Evolutionary conservation across 2,888 invertebrate genomes (phyloP).

Genomic region (Drosophila prostipennis): DNA sequence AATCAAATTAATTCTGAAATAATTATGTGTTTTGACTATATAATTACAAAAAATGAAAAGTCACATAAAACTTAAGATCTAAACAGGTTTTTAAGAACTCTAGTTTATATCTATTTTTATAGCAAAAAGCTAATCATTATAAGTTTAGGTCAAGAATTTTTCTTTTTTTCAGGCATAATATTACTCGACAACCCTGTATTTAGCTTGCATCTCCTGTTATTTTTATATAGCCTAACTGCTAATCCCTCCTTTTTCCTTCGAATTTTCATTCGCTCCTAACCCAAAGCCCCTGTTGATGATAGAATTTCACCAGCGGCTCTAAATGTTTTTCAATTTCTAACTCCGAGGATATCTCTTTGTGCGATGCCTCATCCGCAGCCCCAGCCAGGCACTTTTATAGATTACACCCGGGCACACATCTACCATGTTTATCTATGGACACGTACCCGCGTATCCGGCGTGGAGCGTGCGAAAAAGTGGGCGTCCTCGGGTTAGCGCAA

Average conservation of each 20-base stretch:
- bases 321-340: slow-evolving; percentile 63
- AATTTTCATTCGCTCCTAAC: slow-evolving; percentile 20
- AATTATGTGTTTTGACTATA: too few relatives aligned
- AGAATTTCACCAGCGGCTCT: slow-evolving; percentile 71
- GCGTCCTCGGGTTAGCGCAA: slow-evolving; percentile 74
- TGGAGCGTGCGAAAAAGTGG: slow-evolving; percentile 79
- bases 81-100: too few relatives aligned
- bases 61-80: too few relatives aligned
- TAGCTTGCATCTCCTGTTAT: background rate
- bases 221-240: background rate
- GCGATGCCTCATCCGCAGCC: background rate
- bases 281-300: slow-evolving; percentile 60
- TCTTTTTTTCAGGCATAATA: background rate
- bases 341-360: slow-evolving; percentile 33
- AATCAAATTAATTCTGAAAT: too few relatives aligned
- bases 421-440: slow-evolving; percentile 61
- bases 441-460: slow-evolving; percentile 65
- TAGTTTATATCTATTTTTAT: too few relatives aligned
- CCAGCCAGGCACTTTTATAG: slow-evolving; percentile 54
- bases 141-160: too few relatives aligned
- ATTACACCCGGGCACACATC: slow-evolving; percentile 49
- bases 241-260: background rate
- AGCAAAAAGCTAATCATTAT: too few relatives aligned
- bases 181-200: background rate
- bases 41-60: too few relatives aligned